A percentile compares a stretch with the other conserved stretches of the same genome.
phyloP scores from a whole-genome alignment of 1,140 invertebrate genomes.

The Aphaenogaster ashmeadi region DNA sequence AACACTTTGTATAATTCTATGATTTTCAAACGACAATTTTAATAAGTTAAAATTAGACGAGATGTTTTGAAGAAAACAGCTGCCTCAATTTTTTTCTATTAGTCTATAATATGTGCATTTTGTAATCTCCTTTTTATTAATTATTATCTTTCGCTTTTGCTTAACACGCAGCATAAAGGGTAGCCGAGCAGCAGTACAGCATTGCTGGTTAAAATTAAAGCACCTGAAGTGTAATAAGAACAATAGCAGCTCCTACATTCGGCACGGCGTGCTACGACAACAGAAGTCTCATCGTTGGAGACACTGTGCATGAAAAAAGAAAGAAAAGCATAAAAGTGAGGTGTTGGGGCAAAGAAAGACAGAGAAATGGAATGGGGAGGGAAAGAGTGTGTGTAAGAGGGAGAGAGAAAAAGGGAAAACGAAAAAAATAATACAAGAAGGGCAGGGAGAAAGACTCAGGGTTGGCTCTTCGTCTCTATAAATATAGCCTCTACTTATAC shows the following conservation, averaged over 20 bases:
- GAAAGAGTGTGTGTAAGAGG: background rate
- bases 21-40: background rate
- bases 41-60: slow-evolving; percentile 10
- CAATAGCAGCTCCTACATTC: slow-evolving; percentile 70
- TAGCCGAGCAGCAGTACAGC: slow-evolving; percentile 83
- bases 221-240: slow-evolving; percentile 80
- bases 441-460: slow-evolving; percentile 63
- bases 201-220: slow-evolving; percentile 80
- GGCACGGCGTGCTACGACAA: slow-evolving; percentile 68
- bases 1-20: slow-evolving; percentile 24
- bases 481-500: slow-evolving; percentile 46
- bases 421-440: slow-evolving; percentile 5
- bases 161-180: slow-evolving; percentile 87
- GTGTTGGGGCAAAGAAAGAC: slow-evolving; percentile 6
- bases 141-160: slow-evolving; percentile 86
- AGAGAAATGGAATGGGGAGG: background rate
- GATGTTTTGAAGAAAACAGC: slow-evolving; percentile 56
- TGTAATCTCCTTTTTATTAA: slow-evolving; percentile 82
- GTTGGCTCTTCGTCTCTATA: slow-evolving; percentile 60
- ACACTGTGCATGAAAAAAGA: slow-evolving; percentile 71
- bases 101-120: slow-evolving; percentile 60
- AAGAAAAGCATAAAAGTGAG: slow-evolving; percentile 29
- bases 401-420: slow-evolving; percentile 20
- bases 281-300: slow-evolving; percentile 74
- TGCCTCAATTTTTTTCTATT: slow-evolving; percentile 67